Evolutionary conservation across 1,140 invertebrate genomes (phyloP), one percentile per base, ranked within the genome.

Genomic region (Polypedilum vanderplanki): DNA sequence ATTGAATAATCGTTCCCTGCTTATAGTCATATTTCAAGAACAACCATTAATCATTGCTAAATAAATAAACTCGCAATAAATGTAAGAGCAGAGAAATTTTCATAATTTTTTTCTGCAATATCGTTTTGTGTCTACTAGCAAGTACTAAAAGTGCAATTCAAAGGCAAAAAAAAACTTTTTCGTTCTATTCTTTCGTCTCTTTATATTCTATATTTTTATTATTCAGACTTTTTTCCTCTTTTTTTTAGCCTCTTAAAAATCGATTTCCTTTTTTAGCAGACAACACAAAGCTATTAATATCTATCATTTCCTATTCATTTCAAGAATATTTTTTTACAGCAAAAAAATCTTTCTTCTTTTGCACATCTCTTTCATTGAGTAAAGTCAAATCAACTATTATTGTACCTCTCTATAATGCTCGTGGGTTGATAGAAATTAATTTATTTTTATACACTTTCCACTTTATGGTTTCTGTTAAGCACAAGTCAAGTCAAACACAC

Each of bases 371-470:
- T 33, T 33, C n/a, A n/a, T n/a, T n/a, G n/a, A n/a, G n/a, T n/a
- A n/a, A n/a, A n/a, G 24, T 33, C 24, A 5, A 33, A 1, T 33
- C 24, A n/a, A n/a, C n/a, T n/a, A n/a, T n/a, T 33, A 33, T 33
- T 5, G 24, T n/a, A n/a, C n/a, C n/a, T 3, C 24, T 33, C 15
- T 57, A 57, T 12, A 57, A 3, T 57, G n/a, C 46, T 57, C 12
- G 46, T 57, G 12, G 46, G 46, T 57, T 8, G 46, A 57, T 57
- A n/a, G 12, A 57, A 57, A 57, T 57, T 57, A 57, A 57, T 57
- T 57, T 57, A 57, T 57, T 57, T 57, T 57, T 57, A 57, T 57
- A 57, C 46, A 57, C 46, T 57, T 57, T 57, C 46, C 46, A 57
- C 46, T 57, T 57, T 57, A 57, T 57, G 15, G 46, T 1, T 57